These are phyloP conservation scores for Zaprionus inermis DNA, from an alignment of 1,140 invertebrate species.

Conservation along the genomic window DNA sequence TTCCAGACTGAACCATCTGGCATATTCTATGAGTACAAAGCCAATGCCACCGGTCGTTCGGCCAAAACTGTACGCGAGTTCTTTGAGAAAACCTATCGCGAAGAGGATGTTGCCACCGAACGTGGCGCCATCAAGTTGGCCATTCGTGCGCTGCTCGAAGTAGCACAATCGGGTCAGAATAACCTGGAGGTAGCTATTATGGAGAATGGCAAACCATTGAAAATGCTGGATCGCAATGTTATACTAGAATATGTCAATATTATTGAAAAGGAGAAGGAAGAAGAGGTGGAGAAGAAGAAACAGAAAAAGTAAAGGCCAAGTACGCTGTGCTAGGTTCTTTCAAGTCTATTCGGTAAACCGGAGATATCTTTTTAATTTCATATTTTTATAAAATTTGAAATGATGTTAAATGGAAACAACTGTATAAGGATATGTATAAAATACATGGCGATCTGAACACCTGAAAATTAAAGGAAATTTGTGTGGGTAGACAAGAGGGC, in stretches of 20 bases:
- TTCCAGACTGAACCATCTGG: slow-evolving; percentile 99
- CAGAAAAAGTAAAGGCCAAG: slow-evolving; percentile 90
- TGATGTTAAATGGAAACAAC: slow-evolving; percentile 39
- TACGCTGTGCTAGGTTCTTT: not conserved
- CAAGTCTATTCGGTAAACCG: slow-evolving; percentile 27
- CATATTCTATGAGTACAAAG: slow-evolving; percentile 99
- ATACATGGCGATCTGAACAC: slow-evolving; percentile 57
- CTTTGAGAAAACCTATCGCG: slow-evolving; percentile 98
- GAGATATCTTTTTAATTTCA: slow-evolving; percentile 49
- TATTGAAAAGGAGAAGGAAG: slow-evolving; percentile 99
- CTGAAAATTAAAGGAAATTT: not conserved
- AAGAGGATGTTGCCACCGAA: slow-evolving; percentile 93
- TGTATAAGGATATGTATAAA: slow-evolving; percentile 61
- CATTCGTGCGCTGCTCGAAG: slow-evolving; percentile 97
- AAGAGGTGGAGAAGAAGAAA: slow-evolving; percentile 99
- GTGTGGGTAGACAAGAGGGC: not conserved
- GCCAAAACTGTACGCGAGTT: slow-evolving; percentile 99
- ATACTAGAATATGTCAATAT: slow-evolving; percentile 96
- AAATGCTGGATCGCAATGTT: slow-evolving; percentile 95
- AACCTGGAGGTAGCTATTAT: slow-evolving; percentile 99
- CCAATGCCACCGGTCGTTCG: slow-evolving; percentile 98
- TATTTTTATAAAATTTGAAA: slow-evolving; percentile 56
- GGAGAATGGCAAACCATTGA: slow-evolving; percentile 91
- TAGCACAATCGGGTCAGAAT: slow-evolving; percentile 99
- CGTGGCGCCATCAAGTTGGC: slow-evolving; percentile 96